phyloP scores from a whole-genome alignment of 2,113 vertebrate genomes.

The Todiramphus chloris region DNA sequence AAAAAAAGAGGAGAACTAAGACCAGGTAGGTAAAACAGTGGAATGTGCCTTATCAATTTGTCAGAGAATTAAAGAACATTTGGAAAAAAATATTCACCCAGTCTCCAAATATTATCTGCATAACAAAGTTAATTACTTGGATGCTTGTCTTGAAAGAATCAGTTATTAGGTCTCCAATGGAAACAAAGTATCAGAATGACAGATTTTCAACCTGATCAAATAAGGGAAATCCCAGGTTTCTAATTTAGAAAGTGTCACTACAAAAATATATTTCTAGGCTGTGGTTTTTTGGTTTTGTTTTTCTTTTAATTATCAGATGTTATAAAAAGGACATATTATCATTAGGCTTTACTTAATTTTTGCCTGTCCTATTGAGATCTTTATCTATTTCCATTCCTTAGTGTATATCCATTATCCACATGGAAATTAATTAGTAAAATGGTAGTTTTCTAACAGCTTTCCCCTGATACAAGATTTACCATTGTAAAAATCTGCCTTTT shows the following conservation, averaged over 20 bases:
- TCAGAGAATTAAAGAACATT: background rate
- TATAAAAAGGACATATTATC: background rate
- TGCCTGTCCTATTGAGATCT: background rate
- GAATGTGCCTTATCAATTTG: background rate
- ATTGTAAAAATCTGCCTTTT: background rate
- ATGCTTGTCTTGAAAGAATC: background rate
- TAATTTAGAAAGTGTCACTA: background rate
- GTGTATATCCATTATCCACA: background rate
- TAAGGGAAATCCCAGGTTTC: background rate
- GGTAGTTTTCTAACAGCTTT: background rate
- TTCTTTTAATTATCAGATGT: background rate
- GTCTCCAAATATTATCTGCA: background rate
- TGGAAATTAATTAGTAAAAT: conserved; percentile 20
- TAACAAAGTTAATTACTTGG: background rate
- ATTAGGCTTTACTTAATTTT: background rate
- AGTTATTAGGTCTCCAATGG: background rate
- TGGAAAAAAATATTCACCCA: background rate
- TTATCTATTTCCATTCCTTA: background rate
- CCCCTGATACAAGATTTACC: background rate
- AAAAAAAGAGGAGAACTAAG: background rate
- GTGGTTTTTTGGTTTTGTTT: background rate
- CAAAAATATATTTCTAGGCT: background rate
- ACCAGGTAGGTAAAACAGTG: background rate
- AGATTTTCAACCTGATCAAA: background rate
- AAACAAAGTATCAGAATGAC: background rate